Evolutionary conservation across 2,113 vertebrate genomes (phyloP).

Genomic region (Phodopus roborovskii): DNA sequence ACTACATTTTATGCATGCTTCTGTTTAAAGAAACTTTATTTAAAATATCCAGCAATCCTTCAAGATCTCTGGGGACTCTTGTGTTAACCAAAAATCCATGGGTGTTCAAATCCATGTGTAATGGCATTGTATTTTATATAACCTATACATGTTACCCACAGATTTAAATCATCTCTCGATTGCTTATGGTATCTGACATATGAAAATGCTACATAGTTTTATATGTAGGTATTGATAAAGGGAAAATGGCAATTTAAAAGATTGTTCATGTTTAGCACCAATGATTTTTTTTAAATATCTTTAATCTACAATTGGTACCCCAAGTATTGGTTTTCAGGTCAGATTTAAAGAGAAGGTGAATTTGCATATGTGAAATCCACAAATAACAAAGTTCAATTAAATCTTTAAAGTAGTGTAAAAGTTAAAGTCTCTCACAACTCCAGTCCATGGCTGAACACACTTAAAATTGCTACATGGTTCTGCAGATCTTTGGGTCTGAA

Average conservation of each 20-base stretch:
- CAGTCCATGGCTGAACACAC: neutral
- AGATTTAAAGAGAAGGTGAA: neutral
- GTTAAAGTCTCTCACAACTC: neutral
- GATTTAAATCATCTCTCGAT: neutral
- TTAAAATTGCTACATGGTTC: neutral
- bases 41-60: neutral
- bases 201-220: neutral
- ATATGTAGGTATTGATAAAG: neutral
- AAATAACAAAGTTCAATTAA: neutral
- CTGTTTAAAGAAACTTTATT: conserved; percentile 22
- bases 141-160: neutral
- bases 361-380: conserved; percentile 39
- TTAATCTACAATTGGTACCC: neutral
- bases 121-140: neutral
- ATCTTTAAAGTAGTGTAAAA: neutral
- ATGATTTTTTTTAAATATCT: neutral
- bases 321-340: neutral
- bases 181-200: neutral
- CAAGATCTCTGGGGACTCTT: neutral
- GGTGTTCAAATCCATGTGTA: neutral
- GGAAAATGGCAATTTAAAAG: neutral
- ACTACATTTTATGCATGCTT: conserved; percentile 14
- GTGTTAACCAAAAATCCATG: neutral
- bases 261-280: neutral
- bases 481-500: neutral